Conservation (phyloP, 1,140 invertebrate species). For the Lasaia peninsularis region DNA sequence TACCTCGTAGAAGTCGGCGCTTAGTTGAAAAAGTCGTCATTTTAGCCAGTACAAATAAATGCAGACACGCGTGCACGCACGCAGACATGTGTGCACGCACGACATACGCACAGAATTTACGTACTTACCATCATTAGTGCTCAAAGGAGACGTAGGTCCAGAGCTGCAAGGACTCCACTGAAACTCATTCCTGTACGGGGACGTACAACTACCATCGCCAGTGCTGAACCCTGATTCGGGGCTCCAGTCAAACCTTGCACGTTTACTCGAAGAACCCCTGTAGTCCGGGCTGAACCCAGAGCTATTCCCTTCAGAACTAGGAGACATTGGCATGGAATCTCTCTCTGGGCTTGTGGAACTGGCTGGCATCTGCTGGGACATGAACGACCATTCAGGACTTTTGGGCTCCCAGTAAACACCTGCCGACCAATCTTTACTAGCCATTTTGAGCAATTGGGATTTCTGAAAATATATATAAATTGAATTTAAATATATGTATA, state of each 20-base stretch:
- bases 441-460: constrained; percentile 60
- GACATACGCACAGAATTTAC: no score
- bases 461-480: constrained; percentile 57
- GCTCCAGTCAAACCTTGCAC: constrained; percentile 57
- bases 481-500: no score
- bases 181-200: constrained; percentile 53
- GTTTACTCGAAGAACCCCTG: constrained; percentile 36
- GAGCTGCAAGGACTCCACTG: constrained; percentile 67
- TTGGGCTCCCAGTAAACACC: constrained; percentile 66
- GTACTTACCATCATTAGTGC: constrained; percentile 48
- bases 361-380: constrained; percentile 20
- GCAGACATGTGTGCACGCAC: no score
- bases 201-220: constrained; percentile 50
- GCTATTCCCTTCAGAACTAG: constrained; percentile 52
- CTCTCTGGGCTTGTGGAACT: constrained; percentile 16
- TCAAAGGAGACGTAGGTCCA: constrained; percentile 54
- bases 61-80: no score
- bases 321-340: constrained; percentile 34
- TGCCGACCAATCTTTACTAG: constrained; percentile 61
- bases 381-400: constrained; percentile 51
- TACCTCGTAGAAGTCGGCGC: no score
- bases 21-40: no score
- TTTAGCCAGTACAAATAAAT: no score
- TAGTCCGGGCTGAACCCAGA: constrained; percentile 65
- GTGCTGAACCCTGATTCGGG: constrained; percentile 58